Percentiles rank a stretch among this genome's conserved stretches.
These are phyloP conservation scores for Pelvicachromis taeniatus DNA, from an alignment of 2,113 vertebrate species.

Conservation along the genomic window DNA sequence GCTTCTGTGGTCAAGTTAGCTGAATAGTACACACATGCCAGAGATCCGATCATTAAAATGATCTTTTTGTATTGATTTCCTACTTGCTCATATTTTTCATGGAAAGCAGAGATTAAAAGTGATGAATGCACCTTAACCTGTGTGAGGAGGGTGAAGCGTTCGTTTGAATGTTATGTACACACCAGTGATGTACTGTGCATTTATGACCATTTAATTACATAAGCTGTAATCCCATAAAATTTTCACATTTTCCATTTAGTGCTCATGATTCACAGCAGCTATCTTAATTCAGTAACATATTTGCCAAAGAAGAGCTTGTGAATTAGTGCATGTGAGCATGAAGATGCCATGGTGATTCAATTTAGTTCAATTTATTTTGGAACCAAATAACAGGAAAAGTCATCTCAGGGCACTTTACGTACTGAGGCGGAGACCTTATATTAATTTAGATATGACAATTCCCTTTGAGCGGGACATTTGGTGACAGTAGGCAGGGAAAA, in stretches of 20 bases:
- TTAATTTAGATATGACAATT: background rate
- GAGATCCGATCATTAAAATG: background rate
- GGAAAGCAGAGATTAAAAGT: background rate
- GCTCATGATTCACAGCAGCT: too few relatives aligned
- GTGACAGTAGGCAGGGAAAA: background rate
- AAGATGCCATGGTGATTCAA: background rate
- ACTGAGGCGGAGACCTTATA: background rate
- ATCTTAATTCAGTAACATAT: background rate
- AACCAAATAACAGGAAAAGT: background rate
- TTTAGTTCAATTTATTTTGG: background rate
- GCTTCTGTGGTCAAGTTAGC: background rate
- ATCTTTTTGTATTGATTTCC: background rate
- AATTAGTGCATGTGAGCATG: background rate
- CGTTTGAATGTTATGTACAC: background rate
- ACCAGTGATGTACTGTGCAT: background rate
- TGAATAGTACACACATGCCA: background rate
- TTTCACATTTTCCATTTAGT: background rate
- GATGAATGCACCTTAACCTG: background rate
- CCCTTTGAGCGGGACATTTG: background rate
- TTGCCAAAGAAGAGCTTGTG: background rate
- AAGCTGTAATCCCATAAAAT: background rate
- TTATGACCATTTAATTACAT: background rate
- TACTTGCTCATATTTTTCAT: background rate
- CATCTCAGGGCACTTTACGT: background rate
- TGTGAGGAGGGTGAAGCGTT: background rate